These are phyloP conservation scores for Onychomys leucogaster DNA, from an alignment of 2,797 vertebrate species.

Conservation along the genomic window DNA sequence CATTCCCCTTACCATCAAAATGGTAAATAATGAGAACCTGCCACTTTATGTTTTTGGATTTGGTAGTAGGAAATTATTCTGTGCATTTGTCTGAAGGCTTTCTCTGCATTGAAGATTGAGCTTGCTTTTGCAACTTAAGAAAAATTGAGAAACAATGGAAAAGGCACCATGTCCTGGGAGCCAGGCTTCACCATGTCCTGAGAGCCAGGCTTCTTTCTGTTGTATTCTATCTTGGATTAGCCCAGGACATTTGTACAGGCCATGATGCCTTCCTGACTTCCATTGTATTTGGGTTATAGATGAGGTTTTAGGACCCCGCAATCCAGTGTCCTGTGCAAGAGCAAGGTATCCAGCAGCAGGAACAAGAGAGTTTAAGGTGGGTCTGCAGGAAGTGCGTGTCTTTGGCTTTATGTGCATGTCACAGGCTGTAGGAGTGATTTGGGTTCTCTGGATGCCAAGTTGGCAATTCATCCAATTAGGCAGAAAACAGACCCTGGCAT, in stretches of 20 bases:
- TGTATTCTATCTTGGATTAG: background rate
- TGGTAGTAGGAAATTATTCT: background rate
- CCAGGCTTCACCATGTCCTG: background rate
- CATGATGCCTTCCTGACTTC: background rate
- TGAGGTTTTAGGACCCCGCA: background rate
- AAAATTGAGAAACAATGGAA: background rate
- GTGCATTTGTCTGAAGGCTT: background rate
- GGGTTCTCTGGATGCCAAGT: background rate
- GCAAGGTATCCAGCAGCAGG: rapidly evolving
- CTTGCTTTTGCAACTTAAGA: background rate
- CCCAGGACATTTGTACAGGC: rapidly evolving
- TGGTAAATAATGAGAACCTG: background rate
- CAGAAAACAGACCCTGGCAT: background rate
- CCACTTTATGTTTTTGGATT: background rate
- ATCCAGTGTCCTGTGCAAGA: no score
- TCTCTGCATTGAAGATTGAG: background rate
- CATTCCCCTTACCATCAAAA: background rate
- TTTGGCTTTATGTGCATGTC: background rate
- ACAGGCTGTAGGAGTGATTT: rapidly evolving
- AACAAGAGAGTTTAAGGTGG: background rate
- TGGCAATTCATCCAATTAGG: no score
- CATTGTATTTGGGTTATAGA: background rate
- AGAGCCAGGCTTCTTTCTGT: background rate
- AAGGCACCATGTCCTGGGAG: background rate
- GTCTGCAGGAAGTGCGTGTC: rapidly evolving